Evolutionary conservation across 2,888 invertebrate species (phyloP), one percentile per base, ranked within the genome.

Genomic region (Patella pellucida): DNA sequence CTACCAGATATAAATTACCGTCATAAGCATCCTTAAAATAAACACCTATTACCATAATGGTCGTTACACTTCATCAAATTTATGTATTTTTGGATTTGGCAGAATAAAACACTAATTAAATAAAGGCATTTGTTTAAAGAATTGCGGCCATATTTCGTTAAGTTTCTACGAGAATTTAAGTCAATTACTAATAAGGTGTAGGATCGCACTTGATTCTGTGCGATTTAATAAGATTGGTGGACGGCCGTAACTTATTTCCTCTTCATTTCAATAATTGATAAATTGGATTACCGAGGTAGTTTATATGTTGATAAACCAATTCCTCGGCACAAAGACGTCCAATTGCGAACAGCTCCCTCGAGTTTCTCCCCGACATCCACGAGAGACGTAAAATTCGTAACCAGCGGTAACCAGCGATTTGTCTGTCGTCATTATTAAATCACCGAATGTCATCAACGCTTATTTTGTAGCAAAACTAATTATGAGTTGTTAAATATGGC

Each of bases 251-350:
- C 84, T 83, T 81, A 81, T 82, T 83, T 84, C 82, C 84, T 82
- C 84, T 84, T 82, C 74, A 79, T 83, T 85, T 84, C 82, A 82
- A 84, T 84, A 84, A 85, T 84, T 83, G 80, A 78, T 79, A 82
- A 83, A 85, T 83, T 79, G 71, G 82, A 85, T 85, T 85, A 82
- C 78, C 72, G 78, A 70, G 79, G 81, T 83, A 84, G 85, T 84
- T 85, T 83, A 82, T 82, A 81, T 79, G 82, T 82, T 82, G 84
- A 84, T 85, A 84, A 84, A 85, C 81, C 81, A 83, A 84, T 84
- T 82, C 78, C 73, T 71, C 72, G 77, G 77, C 78, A 84, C 84
- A 84, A 83, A 78, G 76, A 70, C 72, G 9, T 54, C 78, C 78
- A 81, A 82, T 83, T 85, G 83, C 80, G 78, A 70, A 73, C 74